Conservation (phyloP, 2,797 vertebrate genomes). For the Cossypha heuglini region DNA sequence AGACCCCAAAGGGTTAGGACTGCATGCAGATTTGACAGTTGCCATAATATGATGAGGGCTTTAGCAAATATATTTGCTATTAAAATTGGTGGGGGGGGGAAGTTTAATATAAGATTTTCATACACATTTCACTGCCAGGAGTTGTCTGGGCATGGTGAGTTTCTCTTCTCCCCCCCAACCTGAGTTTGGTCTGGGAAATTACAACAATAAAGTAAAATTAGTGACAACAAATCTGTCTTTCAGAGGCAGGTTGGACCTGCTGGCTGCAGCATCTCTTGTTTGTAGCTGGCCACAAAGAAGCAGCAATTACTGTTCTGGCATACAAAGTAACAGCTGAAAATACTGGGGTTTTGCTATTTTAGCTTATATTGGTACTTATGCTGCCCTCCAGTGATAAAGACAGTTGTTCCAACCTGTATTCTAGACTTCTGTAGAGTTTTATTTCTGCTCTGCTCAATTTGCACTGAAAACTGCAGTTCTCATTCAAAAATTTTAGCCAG, state of each 20-base stretch:
- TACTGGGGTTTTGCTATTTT: neutral
- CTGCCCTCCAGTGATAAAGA: constrained; percentile 40
- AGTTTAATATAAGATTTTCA: neutral
- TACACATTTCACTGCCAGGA: neutral
- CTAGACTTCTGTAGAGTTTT: neutral
- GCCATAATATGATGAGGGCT: neutral
- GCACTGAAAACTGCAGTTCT: neutral
- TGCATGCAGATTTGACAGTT: neutral
- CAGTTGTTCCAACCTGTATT: neutral
- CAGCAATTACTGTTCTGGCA: neutral
- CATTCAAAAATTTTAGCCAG: neutral
- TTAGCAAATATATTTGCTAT: neutral
- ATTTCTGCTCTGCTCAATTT: neutral
- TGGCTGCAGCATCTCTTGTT: neutral
- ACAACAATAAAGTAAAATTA: neutral
- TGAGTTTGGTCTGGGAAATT: neutral
- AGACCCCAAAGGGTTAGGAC: neutral
- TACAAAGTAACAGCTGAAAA: neutral
- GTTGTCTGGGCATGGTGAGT: neutral
- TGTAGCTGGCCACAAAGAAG: neutral
- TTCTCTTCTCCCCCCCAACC: rapidly evolving
- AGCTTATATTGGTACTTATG: neutral
- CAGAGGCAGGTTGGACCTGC: neutral
- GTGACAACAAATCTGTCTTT: neutral
- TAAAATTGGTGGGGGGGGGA: neutral